Base-by-base conservation (phyloP, 2,113 vertebrate species). In the Nicator chloris region DNA sequence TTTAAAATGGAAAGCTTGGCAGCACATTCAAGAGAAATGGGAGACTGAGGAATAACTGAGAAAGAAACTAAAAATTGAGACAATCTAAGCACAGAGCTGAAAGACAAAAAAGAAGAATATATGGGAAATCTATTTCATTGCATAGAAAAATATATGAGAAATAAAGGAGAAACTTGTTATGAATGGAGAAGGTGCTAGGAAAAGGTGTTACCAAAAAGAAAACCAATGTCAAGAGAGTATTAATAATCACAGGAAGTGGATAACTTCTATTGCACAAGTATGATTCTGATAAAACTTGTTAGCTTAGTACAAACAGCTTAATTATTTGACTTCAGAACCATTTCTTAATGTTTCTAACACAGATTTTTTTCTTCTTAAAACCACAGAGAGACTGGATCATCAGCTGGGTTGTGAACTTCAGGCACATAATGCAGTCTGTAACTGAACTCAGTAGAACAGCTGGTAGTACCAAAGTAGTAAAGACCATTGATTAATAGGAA, bases 1-100 rank as follows among this genome's bases (percentile, higher is more conserved):
- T 95, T 90, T 88, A 76, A 82, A 92, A 88, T 77, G 11, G 79
- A 77, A 86, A 86, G 42, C 39, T 86, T 96, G 90, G 88, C 86
- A 96, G 54, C 59, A 54, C 21, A 27, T 66, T 93, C 33, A 69
- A 77, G 45, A 93, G 79, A 77, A 88, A 88, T 11, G 57, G 4
- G 51, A 94, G 59, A 53, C 21, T 47, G 40, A 76, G 49, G 79
- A 82, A 76, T 92, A 82, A 76, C 66, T 73, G 50, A 90, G 57
- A 76, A 79, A 56, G 57, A 86, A 88, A 88, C 56, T 75, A 68
- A 63, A 80, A 90, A 80, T 56, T 76, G 88, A 83, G 84, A 63
- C 27, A 63, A 31, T 47, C 4, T 77, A 54, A 93, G 64, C 68
- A 73, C 15, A 81, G 45, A 77, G 21, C 42, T 86, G 60, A 88